Evolutionary conservation across 2,888 invertebrate species (phyloP), one percentile per base, ranked within the genome.

Genomic region (Phrixothrix hirtus): DNA sequence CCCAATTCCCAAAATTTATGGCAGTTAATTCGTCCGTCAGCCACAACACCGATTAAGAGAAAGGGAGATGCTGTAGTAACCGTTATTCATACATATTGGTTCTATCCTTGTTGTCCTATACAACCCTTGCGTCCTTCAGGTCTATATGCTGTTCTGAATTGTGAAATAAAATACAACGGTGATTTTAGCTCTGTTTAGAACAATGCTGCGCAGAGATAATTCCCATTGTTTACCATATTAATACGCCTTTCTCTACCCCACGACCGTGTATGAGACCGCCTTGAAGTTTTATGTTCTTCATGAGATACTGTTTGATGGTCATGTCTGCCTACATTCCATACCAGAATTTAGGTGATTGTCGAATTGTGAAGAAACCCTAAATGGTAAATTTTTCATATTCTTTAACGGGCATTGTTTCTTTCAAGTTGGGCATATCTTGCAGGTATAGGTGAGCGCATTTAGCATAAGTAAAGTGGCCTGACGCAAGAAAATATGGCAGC

Each of bases 401-500:
- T 7, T 25, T 13, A 1, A 6, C 13, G 25, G 9, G 12, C 27
- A 44, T 35, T 26, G 2, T 16, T 10, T 42, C 16, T 10, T 14
- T 15, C 13, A 42, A 32, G 3, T 17, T 10, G 9, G 14, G 32
- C 43, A 32, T 42, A 21, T 42, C 38, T 38, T 46, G 46, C 12
- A 38, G 12, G 12, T 46, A 30, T 29, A 67, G 55, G 63, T 45
- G 39, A 57, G 56, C 13, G 54, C 59, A 43, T 59, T 48, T 55
- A 64, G 55, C 50, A 17, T 51, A 47, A 32, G 14, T 4, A 2
- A 31, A 41, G 17, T 41, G 41, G 5, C 48, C 41, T n/a, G n/a
- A n/a, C n/a, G n/a, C n/a, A n/a, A n/a, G n/a, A 57, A 73, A 73
- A 59, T 57, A 66, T 5, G 72, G 71, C 21, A 73, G 15, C 65